These are phyloP conservation scores for Oasisia sp. DNA, from an alignment of 2,888 invertebrate species.

Conservation along the genomic window DNA sequence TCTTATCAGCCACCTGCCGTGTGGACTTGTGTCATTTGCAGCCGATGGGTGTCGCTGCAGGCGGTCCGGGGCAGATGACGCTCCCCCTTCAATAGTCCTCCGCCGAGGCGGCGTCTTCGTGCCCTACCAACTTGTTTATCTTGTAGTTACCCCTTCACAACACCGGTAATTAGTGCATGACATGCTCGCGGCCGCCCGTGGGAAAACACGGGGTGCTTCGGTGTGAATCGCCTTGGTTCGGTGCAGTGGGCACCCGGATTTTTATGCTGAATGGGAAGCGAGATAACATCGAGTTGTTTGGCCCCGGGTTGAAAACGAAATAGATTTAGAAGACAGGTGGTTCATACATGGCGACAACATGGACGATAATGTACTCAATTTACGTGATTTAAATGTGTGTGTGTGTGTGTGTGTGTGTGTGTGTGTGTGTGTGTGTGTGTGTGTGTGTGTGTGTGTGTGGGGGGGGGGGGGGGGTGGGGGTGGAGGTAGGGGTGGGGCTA, in stretches of 20 bases:
- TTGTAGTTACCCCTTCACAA: slow-evolving; percentile 17
- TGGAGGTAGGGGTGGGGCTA: too few relatives aligned
- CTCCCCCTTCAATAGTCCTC: background rate
- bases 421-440: too few relatives aligned
- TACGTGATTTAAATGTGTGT: too few relatives aligned
- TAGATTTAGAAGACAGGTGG: background rate
- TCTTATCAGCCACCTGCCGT: background rate
- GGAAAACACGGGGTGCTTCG: background rate
- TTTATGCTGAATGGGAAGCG: background rate
- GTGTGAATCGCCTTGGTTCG: background rate
- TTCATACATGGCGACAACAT: background rate
- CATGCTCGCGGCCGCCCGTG: background rate
- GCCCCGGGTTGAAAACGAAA: background rate
- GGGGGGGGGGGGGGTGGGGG: too few relatives aligned
- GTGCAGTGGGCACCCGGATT: background rate
- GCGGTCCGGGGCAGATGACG: background rate
- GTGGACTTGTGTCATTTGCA: background rate
- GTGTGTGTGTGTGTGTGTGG: too few relatives aligned
- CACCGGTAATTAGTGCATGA: background rate
- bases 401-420: too few relatives aligned
- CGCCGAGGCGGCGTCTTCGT: background rate
- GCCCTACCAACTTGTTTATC: background rate
- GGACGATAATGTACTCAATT: background rate
- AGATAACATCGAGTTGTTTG: background rate
- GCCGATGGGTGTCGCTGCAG: background rate